Conservation (phyloP, 2,797 vertebrate genomes). For the Sus cebifrons region DNA sequence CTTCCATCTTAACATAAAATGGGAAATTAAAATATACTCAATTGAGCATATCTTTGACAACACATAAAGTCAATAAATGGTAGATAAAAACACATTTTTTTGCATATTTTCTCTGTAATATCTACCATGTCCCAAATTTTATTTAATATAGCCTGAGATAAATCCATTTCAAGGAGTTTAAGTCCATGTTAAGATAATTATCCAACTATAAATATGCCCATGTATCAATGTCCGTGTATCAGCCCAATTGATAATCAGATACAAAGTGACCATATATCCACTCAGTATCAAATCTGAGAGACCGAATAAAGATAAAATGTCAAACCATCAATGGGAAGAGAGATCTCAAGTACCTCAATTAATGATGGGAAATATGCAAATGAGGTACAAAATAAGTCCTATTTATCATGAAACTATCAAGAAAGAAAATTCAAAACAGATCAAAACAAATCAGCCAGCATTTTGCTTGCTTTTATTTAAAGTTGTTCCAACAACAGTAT, state of each 20-base stretch:
- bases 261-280: constrained; percentile 2
- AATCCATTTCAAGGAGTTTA: constrained; percentile 21
- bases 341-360: not conserved
- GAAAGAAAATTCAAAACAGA: not conserved
- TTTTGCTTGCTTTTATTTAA: not conserved
- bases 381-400: not conserved
- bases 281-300: constrained; percentile 5
- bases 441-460: not conserved
- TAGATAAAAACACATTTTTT: constrained; percentile 55
- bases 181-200: constrained; percentile 24
- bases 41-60: constrained; percentile 1
- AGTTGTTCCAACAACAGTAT: not conserved
- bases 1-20: constrained; percentile 54
- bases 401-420: not conserved
- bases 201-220: not conserved
- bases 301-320: constrained; percentile 32
- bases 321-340: not conserved
- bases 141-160: constrained; percentile 45
- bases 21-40: constrained; percentile 7
- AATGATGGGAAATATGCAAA: not conserved
- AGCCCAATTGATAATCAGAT: not conserved
- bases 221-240: not conserved
- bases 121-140: not conserved
- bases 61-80: not conserved
- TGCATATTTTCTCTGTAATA: not conserved